These are phyloP conservation scores for Yponomeuta evonymella DNA, from an alignment of 2,888 invertebrate genomes.

Conservation along the genomic window DNA sequence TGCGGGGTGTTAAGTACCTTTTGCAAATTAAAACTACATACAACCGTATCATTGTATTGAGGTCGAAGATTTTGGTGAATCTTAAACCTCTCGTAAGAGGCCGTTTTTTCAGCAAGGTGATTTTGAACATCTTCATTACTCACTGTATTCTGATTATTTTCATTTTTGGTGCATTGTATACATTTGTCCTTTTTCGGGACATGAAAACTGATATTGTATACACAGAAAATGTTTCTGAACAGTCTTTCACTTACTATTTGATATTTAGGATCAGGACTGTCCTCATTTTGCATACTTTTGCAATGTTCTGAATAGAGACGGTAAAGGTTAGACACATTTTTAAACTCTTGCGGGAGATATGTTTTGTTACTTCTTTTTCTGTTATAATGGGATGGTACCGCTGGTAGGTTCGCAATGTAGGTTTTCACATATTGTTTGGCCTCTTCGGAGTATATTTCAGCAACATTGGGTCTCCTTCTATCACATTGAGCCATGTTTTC, in stretches of 20 bases:
- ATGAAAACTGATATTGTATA: slow-evolving; percentile 26
- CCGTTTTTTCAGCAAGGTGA: slow-evolving; percentile 7
- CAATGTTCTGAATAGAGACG: too few species aligned
- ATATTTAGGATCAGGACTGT: too few species aligned
- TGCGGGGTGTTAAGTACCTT: slow-evolving; percentile 30
- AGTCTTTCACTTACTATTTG: slow-evolving; percentile 15
- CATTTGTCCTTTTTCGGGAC: slow-evolving; percentile 26
- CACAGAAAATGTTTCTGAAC: slow-evolving; percentile 21
- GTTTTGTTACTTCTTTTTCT: too few species aligned
- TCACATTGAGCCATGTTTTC: too few species aligned
- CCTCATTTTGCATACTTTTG: too few species aligned
- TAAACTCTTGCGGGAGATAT: too few species aligned
- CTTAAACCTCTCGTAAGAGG: background rate
- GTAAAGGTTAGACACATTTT: too few species aligned
- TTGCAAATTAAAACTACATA: slow-evolving; percentile 27
- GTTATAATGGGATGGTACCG: too few species aligned
- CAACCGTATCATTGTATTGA: background rate
- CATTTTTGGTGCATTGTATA: slow-evolving; percentile 18
- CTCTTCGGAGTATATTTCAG: too few species aligned
- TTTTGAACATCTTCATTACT: background rate
- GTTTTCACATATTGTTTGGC: too few species aligned
- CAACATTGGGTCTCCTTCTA: too few species aligned
- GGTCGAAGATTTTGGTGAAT: background rate
- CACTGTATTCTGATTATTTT: background rate
- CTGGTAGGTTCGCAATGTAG: too few species aligned